Base-by-base conservation (phyloP, 2,113 vertebrate species). In the Psittacus erithacus region DNA sequence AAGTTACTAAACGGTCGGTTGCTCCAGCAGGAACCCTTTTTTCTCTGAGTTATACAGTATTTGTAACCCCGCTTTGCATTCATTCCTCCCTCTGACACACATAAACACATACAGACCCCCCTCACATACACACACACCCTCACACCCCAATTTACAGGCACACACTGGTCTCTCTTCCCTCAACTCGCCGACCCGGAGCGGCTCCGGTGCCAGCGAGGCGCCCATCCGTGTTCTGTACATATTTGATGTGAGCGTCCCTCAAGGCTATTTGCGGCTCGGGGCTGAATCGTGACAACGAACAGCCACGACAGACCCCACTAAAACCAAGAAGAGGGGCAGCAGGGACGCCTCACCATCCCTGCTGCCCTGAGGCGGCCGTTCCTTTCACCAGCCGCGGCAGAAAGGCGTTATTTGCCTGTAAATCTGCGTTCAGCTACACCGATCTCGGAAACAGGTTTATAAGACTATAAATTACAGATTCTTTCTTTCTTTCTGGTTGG, bases 371-470 rank as follows among this genome's bases (percentile, higher is more conserved):
- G 35, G 64, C 19, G 16, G 52, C 38, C 53, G 29, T 43, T 92
- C 24, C 67, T 68, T 94, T 93, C 79, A 46, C 52, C 81, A 38
- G 24, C 50, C 23, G 17, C 64, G 11, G 63, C 60, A 92, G 50
- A 55, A 89, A 89, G 59, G 39, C 46, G 44, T 50, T 89, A 68
- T 70, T 93, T 83, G 80, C 69, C 82, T 82, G 46, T 91, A 90
- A 84, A 93, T 70, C 82, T 71, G 3, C 55, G 33, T 69, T 87
- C 88, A n/a, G 77, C 85, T 70, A 79, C 80, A 59, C 41, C n/a
- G 38, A 67, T 39, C 87, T 92, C 59, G 33, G 88, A 94, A 96
- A 82, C 39, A 71, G 79, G 82, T 95, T 88, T 93, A 74, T 83
- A 81, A 85, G 87, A 67, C 88, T 82, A 71, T 92, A 95, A 96